Evolutionary conservation across 2,113 vertebrate genomes (phyloP), one percentile per base, ranked within the genome.

Genomic region (Chaetorhynchus papuensis): DNA sequence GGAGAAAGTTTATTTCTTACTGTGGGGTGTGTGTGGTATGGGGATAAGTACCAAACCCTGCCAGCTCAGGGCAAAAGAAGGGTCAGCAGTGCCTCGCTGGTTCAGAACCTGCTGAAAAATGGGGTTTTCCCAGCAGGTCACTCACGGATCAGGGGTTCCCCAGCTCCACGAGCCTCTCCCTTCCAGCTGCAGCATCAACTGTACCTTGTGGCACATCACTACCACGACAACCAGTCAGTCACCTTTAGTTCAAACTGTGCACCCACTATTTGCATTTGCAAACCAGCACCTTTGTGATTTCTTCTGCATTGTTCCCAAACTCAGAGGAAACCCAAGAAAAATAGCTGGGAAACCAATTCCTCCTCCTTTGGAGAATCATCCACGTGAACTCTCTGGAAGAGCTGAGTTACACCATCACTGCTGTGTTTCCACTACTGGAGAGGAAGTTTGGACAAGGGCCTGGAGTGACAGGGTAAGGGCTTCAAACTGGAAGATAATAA

Each of bases 61-160:
- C 35, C 18, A 49, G 50, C 45, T 68, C 5, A 1, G 59, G 66
- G 60, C 2, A 10, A 33, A 47, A 65, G 66, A 52, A 84, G n/a
- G 42, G 63, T 61, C 54, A 50, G 70, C 49, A 30, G 26, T 24
- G 75, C 27, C 57, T 82, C 0, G 1, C 19, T 9, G 52, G 11
- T 16, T 41, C 65, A 39, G 44, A 88, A 30, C 9, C 30, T 44
- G 81, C 49, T 56, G 47, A 3, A 37, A 83, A 79, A 68, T 7
- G 53, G 5, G 66, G 2, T 42, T 78, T 75, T 59, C 41, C 84
- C 23, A 24, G 27, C n/a, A 79, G 70, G 52, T 61, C 37, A 31
- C 21, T 7, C 65, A 37, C 0, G 0, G n/a, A 15, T 31, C 16
- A 24, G 1, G 13, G 7, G 7, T 5, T 65, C 56, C 23, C 35